A percentile compares a stretch with the other conserved stretches of the same genome.
phyloP scores from a whole-genome alignment of 2,797 vertebrate genomes.

The Apogon talboti region DNA sequence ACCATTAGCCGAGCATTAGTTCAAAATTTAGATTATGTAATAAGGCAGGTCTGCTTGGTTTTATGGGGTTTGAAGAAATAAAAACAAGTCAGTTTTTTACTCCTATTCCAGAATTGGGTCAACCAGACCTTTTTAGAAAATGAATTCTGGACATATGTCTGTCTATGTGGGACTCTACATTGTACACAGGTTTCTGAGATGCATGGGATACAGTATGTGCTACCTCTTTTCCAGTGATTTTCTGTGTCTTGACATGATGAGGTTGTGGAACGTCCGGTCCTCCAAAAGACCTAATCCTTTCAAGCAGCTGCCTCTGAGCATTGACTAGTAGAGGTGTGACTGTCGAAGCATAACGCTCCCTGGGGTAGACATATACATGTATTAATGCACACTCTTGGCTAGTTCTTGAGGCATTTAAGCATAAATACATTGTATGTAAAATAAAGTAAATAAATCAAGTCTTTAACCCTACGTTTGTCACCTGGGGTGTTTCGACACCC shows the following conservation, averaged over 20 bases:
- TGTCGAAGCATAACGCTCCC: conserved; percentile 88
- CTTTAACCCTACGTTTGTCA: too few species aligned
- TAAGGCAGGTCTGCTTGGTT: too few species aligned
- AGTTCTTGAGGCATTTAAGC: background rate
- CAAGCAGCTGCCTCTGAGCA: conserved; percentile 89
- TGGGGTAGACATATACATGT: conserved; percentile 52
- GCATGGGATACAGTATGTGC: conserved; percentile 6
- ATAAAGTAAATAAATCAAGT: background rate
- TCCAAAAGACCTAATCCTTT: conserved; percentile 78
- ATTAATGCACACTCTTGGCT: background rate
- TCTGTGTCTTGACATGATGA: conserved; percentile 79
- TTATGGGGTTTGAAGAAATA: too few species aligned
- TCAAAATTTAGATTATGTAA: too few species aligned
- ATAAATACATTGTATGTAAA: too few species aligned
- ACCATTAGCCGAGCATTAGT: too few species aligned
- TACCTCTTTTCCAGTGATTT: conserved; percentile 82
- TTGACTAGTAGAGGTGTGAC: conserved; percentile 89
- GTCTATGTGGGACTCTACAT: background rate
- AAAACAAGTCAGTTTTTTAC: too few species aligned
- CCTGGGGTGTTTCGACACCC: too few species aligned
- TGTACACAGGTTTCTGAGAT: background rate
- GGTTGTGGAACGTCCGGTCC: conserved; percentile 80
- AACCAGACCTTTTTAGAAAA: too few species aligned
- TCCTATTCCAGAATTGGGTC: too few species aligned
- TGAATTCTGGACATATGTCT: too few species aligned